These are phyloP conservation scores for Pissodes strobi DNA, from an alignment of 1,140 invertebrate genomes.

Conservation along the genomic window DNA sequence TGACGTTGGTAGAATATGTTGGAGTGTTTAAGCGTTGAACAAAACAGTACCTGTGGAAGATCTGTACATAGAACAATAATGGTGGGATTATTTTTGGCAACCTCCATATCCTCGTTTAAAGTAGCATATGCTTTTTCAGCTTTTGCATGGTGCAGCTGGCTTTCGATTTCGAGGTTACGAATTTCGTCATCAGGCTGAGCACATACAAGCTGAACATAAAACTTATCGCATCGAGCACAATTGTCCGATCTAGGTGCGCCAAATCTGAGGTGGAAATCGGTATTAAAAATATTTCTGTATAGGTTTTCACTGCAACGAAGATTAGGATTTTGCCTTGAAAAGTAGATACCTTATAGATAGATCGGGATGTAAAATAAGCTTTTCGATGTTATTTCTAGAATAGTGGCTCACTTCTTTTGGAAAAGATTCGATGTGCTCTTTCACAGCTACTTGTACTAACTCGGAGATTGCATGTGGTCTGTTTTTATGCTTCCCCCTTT, in stretches of 20 bases:
- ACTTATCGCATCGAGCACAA: slow-evolving; percentile 6
- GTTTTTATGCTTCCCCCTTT: slow-evolving; percentile 1
- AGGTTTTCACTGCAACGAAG: background rate
- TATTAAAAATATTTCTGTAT: slow-evolving; percentile 8
- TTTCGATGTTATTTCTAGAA: background rate
- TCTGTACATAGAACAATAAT: slow-evolving; percentile 6
- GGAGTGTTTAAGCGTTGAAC: slow-evolving; percentile 15
- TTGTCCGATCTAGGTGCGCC: slow-evolving; percentile 6
- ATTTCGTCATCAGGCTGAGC: background rate
- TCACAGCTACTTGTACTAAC: background rate
- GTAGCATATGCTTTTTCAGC: slow-evolving; percentile 7
- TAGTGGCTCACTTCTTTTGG: slow-evolving; percentile 13
- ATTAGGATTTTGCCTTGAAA: slow-evolving; percentile 8
- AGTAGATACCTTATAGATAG: background rate
- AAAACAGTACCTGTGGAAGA: slow-evolving; percentile 24
- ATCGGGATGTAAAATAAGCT: slow-evolving; percentile 2
- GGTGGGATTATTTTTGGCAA: background rate
- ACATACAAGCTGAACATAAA: background rate
- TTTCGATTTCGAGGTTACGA: background rate
- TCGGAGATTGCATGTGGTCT: background rate
- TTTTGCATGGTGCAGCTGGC: slow-evolving; percentile 1
- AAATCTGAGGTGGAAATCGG: slow-evolving; percentile 11
- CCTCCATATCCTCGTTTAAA: background rate
- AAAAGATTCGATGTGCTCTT: too few species aligned
- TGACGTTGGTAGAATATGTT: slow-evolving; percentile 20